Base-by-base conservation (phyloP, 2,888 invertebrate genomes). In the Panopea generosa region DNA sequence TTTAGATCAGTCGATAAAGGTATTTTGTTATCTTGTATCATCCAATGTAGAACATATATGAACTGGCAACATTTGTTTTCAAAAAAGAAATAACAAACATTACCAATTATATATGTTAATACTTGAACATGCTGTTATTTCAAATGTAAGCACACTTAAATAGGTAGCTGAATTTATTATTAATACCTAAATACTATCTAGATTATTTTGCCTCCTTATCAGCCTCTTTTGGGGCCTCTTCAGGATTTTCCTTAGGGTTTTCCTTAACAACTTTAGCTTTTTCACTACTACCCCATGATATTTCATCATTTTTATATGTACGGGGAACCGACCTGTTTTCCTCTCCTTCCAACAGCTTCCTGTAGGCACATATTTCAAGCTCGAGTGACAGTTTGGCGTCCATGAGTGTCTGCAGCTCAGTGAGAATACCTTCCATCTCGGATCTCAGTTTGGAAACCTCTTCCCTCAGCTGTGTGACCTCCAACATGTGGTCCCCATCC, bases 341-440 rank as follows among this genome's bases (percentile, higher is more conserved):
- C 84, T 94, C 94, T 60, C 93, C 93, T 87, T 94, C 94, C 83
- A 94, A 89, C 88, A 94, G 92, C 84, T 94, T 94, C 74, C 94
- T 90, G 92, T 94, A 94, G 80, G 94, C 94, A 80, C 93, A 93
- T 80, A 94, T 94, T 88, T 94, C 94, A 66, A 94, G 92, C 89
- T 94, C 94, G 70, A 94, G 89, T 20, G 93, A 93, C 71, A 94
- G 92, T 84, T 94, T 94, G 85, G 93, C 93, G 86, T 94, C 94
- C 88, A 93, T 91, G 62, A 93, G 77, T 9, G 87, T 89, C 90
- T 93, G 93, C 29, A 93, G 90, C 65, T 93, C 92, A 70, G 91
- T 91, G 74, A 90, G 91, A 84, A 91, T 91, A 65, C 87, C 85
- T 62, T 92, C 91, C 90, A 92, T 89, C 86, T 92, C 91, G 4